Base-by-base conservation (phyloP, 2,888 invertebrate genomes). In the Spisula solida region DNA sequence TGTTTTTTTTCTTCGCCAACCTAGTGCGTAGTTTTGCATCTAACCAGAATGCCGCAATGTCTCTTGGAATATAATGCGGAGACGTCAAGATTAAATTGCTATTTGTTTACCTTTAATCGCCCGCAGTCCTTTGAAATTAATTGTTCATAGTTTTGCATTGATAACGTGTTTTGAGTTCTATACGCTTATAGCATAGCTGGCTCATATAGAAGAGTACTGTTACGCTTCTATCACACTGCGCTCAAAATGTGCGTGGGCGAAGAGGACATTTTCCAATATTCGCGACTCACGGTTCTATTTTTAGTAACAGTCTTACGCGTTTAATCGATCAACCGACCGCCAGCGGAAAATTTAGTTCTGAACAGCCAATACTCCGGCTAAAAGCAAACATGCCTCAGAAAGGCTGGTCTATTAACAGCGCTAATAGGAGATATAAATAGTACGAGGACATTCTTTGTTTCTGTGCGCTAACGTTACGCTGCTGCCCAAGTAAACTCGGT, bases 191-290 rank as follows among this genome's bases (percentile, higher is more conserved):
- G 75, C 75, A 75, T 34, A 75, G 75, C 75, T 14, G 0, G 75
- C 75, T 75, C 34, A 18, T 75, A 31, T 75, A 75, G 75, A 66
- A 75, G 75, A 31, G 10, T 75, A 31, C 31, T 75, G 75, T 75
- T 75, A 70, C 83, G 51, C 48, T n/a, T 70, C 18, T 51, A 48
- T 70, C 83, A 75, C 83, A 31, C 51, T 83, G 75, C 18, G 70
- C 83, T 83, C 70, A 51, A 70, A 51, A 51, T 34, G 55, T 79
- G 85, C 85, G 85, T 85, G 85, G 85, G 85, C 85, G 85, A 85
- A 12, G 56, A n/a, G 78, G 79, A 79, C 85, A 85, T 56, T 79
- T 85, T 85, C 85, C 85, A 85, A 85, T 85, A 85, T 78, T 79
- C 79, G 78, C 85, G 78, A 56, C 51, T 47, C 78, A 79, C 41